These are phyloP conservation scores for Tetragnatha montana DNA, from an alignment of 2,888 invertebrate genomes.

Conservation along the genomic window DNA sequence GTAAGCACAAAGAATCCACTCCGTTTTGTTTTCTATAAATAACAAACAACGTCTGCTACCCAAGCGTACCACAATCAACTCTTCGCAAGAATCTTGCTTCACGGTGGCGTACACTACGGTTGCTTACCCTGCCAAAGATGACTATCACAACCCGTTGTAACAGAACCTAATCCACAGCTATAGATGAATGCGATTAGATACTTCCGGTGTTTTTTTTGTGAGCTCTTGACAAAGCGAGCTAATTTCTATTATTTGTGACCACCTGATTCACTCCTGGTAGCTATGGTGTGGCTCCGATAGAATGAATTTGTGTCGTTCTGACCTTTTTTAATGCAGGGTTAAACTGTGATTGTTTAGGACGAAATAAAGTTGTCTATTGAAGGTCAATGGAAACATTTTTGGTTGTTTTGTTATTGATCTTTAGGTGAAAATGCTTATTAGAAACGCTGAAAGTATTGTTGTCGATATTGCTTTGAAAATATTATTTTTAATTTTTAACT, in stretches of 20 bases:
- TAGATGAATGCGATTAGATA: slow-evolving; percentile 38
- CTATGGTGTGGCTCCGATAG: not conserved
- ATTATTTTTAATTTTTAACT: too few species aligned
- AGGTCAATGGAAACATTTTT: too few species aligned
- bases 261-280: slow-evolving; percentile 3
- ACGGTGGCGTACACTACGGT: slow-evolving; percentile 14
- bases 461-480: too few species aligned
- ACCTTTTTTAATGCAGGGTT: too few species aligned
- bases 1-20: not conserved
- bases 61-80: not conserved
- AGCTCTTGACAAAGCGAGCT: slow-evolving; percentile 27
- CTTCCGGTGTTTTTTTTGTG: slow-evolving; percentile 52
- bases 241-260: slow-evolving; percentile 47
- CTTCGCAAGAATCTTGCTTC: not conserved
- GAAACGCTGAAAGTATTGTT: too few species aligned
- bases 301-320: too few species aligned
- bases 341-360: too few species aligned
- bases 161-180: not conserved
- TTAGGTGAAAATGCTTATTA: too few species aligned
- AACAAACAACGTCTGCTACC: not conserved
- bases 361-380: too few species aligned
- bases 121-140: slow-evolving; percentile 25
- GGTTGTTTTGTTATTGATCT: too few species aligned
- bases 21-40: not conserved
- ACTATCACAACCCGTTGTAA: slow-evolving; percentile 22